A percentile compares a stretch with the other conserved stretches of the same genome.
Evolutionary conservation across 2,888 invertebrate genomes (phyloP).

Genomic region (Melanostoma scalare): DNA sequence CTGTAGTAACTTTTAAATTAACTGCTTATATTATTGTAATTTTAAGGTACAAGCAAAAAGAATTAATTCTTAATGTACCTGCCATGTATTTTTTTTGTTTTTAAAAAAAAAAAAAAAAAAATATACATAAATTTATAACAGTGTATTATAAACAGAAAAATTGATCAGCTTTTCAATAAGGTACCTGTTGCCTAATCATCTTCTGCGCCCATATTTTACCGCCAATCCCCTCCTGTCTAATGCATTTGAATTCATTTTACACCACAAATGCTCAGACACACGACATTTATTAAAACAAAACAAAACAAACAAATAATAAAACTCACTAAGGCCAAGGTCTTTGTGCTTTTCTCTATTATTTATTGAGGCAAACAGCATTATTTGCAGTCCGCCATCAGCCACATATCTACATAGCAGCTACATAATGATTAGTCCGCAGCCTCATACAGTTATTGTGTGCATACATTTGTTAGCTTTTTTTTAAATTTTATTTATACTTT

Average conservation of each 20-base stretch:
- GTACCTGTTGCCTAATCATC: too few relatives aligned
- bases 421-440: neutral
- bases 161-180: too few relatives aligned
- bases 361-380: conserved; percentile 66
- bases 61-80: too few relatives aligned
- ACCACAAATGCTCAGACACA: conserved; percentile 45
- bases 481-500: neutral
- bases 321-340: conserved; percentile 67
- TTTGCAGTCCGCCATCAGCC: conserved; percentile 30
- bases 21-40: too few relatives aligned
- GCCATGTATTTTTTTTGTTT: too few relatives aligned
- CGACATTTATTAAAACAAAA: conserved; percentile 30
- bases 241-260: neutral
- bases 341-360: conserved; percentile 43
- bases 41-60: too few relatives aligned
- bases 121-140: too few relatives aligned
- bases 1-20: too few relatives aligned
- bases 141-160: too few relatives aligned
- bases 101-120: too few relatives aligned
- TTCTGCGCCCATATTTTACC: neutral
- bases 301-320: conserved; percentile 49
- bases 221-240: neutral
- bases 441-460: conserved; percentile 63
- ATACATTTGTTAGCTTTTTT: conserved; percentile 14
- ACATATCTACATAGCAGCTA: neutral